phyloP scores from a whole-genome alignment of 2,888 invertebrate species.

The Dicyrtomina minuta region DNA sequence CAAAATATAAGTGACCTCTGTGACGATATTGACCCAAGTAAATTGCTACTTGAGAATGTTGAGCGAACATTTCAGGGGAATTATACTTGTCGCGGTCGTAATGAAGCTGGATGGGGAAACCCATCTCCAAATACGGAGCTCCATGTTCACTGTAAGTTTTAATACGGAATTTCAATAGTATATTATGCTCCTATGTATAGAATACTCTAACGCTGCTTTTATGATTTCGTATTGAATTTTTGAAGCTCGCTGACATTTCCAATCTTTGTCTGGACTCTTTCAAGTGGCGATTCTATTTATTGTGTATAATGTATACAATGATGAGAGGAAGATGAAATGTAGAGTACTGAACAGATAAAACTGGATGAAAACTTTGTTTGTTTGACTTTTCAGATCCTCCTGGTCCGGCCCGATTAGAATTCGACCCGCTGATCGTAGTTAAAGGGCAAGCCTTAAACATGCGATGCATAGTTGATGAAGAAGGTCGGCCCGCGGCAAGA shows the following conservation, averaged over 20 bases:
- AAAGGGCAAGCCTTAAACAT: slow-evolving; percentile 82
- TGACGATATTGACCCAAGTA: slow-evolving; percentile 77
- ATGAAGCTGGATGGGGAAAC: slow-evolving; percentile 84
- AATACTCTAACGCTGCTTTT: background rate
- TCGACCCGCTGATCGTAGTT: slow-evolving; percentile 73
- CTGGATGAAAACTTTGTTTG: too few species aligned
- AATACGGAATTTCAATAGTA: slow-evolving; percentile 1
- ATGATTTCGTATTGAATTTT: too few species aligned
- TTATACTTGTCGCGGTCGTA: slow-evolving; percentile 88
- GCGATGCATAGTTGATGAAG: slow-evolving; percentile 78
- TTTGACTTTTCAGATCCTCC: slow-evolving; percentile 79
- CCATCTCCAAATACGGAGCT: slow-evolving; percentile 75
- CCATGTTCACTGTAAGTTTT: slow-evolving; percentile 73
- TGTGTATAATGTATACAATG: too few species aligned
- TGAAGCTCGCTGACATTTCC: too few species aligned
- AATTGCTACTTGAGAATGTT: slow-evolving; percentile 80
- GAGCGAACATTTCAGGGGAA: slow-evolving; percentile 87
- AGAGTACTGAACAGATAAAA: too few species aligned
- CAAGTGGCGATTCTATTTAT: too few species aligned
- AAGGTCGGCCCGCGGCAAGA: slow-evolving; percentile 69
- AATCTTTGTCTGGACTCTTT: too few species aligned
- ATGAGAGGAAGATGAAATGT: too few species aligned
- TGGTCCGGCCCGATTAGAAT: slow-evolving; percentile 74
- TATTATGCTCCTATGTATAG: too few species aligned
- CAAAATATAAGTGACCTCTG: slow-evolving; percentile 62